Conservation (phyloP, 2,888 invertebrate species). For the Nephrotoma appendiculata region DNA sequence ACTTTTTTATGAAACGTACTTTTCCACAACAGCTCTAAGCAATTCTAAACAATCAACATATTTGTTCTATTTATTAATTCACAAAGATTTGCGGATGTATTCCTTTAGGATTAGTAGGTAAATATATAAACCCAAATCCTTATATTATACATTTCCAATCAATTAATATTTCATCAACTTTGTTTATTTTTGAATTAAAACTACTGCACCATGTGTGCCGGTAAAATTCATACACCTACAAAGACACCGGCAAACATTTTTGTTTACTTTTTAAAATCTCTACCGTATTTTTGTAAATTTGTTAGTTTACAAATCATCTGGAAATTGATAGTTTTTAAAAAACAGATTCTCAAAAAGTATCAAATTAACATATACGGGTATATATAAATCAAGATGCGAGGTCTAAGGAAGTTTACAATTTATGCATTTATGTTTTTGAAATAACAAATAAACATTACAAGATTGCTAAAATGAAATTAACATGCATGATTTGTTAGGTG, state of each 20-base stretch:
- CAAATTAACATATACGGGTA: neutral
- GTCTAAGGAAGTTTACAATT: neutral
- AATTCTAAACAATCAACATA: too few species aligned
- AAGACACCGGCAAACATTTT: neutral
- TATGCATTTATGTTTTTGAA: neutral
- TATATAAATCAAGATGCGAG: neutral
- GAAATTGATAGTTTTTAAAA: neutral
- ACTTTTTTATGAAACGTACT: too few species aligned
- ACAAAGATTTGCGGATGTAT: neutral
- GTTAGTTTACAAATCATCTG: neutral
- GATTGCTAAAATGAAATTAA: neutral
- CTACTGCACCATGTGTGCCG: neutral
- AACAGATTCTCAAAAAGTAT: neutral
- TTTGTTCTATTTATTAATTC: neutral
- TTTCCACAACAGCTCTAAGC: too few species aligned
- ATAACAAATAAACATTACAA: neutral
- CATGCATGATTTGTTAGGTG: neutral
- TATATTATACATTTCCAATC: neutral
- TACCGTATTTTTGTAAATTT: neutral
- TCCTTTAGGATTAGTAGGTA: neutral
- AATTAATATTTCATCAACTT: neutral
- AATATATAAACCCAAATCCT: neutral
- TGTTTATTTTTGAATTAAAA: neutral
- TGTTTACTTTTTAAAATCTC: neutral
- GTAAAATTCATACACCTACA: neutral